Percentiles rank a stretch among this genome's conserved stretches.
These are phyloP conservation scores for Muscina levida DNA, from an alignment of 2,888 invertebrate genomes.

Conservation along the genomic window DNA sequence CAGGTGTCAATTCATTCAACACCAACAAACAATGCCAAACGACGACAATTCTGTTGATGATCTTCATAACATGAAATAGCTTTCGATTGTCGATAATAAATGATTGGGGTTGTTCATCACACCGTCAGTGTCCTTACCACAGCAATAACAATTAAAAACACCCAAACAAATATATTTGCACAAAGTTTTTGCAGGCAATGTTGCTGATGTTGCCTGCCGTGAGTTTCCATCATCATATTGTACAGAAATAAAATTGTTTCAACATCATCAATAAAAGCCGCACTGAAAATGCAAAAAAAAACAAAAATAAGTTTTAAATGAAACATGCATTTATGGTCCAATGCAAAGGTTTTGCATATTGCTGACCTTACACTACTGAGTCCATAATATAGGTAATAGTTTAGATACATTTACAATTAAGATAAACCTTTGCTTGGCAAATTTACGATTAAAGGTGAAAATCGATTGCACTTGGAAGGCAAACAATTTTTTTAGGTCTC, in stretches of 20 bases:
- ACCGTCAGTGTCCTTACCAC: constrained; percentile 23
- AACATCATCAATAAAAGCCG: constrained; percentile 53
- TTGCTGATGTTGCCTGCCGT: neutral
- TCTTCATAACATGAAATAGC: neutral
- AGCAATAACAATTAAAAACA: constrained; percentile 62
- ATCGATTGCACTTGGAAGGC: no score
- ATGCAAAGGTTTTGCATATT: no score
- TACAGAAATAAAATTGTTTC: constrained; percentile 61
- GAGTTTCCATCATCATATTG: neutral
- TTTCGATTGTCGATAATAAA: constrained; percentile 16
- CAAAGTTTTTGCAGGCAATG: neutral
- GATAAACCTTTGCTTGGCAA: no score
- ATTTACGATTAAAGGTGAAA: no score
- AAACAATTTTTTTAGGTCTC: no score
- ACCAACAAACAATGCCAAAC: neutral
- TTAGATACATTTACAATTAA: no score
- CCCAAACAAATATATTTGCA: constrained; percentile 53
- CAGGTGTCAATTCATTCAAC: neutral
- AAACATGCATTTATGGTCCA: constrained; percentile 42
- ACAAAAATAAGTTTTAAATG: constrained; percentile 6
- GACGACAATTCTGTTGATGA: constrained; percentile 1
- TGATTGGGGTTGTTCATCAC: constrained; percentile 3
- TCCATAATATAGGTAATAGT: no score
- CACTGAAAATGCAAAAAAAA: constrained; percentile 32
- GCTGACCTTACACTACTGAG: no score